Evolutionary conservation across 1,140 invertebrate genomes (phyloP).

Genomic region (Ptiloglossa arizonensis): DNA sequence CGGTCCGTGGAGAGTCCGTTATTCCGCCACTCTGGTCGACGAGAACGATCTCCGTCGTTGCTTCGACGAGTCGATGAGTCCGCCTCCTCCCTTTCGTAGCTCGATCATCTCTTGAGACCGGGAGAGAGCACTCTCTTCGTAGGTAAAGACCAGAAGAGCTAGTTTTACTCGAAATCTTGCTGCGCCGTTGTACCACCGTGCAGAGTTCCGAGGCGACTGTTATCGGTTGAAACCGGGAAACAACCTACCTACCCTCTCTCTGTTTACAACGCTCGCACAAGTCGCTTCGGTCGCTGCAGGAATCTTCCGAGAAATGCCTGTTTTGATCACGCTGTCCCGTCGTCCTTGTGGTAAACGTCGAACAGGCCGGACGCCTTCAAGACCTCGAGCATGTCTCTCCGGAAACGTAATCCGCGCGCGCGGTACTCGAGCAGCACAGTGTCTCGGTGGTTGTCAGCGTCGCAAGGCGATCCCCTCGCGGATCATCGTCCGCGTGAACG

Average conservation of each 20-base stretch:
- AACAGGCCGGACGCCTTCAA: background rate
- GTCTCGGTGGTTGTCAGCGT: constrained; percentile 4
- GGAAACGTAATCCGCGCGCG: background rate
- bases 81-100: constrained; percentile 15
- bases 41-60: constrained; percentile 27
- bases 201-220: too few relatives aligned
- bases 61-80: constrained; percentile 1
- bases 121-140: background rate
- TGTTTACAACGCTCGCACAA: constrained; percentile 28
- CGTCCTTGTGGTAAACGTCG: background rate
- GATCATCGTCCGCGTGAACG: constrained; percentile 33
- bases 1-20: background rate
- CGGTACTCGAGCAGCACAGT: background rate
- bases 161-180: background rate
- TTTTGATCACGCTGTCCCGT: background rate
- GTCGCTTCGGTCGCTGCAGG: background rate
- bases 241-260: background rate
- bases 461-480: constrained; percentile 7
- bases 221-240: too few relatives aligned
- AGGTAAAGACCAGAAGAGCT: too few relatives aligned
- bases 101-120: constrained; percentile 19
- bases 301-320: too few relatives aligned
- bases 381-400: background rate
- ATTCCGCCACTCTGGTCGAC: constrained; percentile 5
- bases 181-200: too few relatives aligned